phyloP scores from a whole-genome alignment of 2,113 vertebrate genomes.

The Xiphophorus couchianus region DNA sequence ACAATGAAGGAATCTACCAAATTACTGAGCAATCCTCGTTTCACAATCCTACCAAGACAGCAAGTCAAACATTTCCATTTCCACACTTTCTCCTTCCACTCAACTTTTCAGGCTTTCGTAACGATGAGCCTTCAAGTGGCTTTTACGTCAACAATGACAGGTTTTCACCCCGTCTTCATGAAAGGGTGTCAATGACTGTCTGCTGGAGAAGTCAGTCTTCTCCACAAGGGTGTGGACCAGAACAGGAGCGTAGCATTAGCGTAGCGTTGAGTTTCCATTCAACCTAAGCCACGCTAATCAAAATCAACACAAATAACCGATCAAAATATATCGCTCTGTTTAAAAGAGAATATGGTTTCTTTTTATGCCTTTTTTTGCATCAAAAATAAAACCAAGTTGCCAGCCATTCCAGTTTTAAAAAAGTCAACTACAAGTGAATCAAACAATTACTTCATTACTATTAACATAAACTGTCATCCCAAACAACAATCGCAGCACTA shows the following conservation, averaged over 20 bases:
- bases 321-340: background rate
- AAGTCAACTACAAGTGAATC: background rate
- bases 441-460: background rate
- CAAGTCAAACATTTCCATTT: background rate
- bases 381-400: background rate
- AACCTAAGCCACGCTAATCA: background rate
- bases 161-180: background rate
- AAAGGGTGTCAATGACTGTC: background rate
- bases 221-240: background rate
- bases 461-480: background rate
- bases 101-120: background rate
- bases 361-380: no score
- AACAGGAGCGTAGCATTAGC: background rate
- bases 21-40: no score
- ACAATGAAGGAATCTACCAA: background rate
- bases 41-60: no score
- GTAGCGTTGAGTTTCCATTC: background rate
- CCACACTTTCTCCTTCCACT: background rate
- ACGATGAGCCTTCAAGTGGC: background rate
- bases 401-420: background rate
- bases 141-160: background rate
- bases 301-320: background rate
- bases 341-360: background rate
- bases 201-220: background rate
- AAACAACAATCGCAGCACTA: no score